Percentiles rank a stretch among this genome's conserved stretches.
These are phyloP conservation scores for Lemur catta DNA, from an alignment of 2,797 vertebrate species.

Conservation along the genomic window DNA sequence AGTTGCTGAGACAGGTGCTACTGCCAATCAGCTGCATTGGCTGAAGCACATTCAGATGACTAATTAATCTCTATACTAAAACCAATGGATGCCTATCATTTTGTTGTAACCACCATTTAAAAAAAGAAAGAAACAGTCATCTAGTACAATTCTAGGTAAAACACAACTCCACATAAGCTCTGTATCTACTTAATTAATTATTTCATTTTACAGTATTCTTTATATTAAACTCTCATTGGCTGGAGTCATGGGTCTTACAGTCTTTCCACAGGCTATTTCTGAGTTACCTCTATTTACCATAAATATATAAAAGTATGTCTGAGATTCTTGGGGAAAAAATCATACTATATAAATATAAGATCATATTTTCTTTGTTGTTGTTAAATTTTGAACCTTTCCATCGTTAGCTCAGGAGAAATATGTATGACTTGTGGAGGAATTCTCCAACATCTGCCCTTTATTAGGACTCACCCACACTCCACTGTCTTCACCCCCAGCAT, in stretches of 20 bases:
- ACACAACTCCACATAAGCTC: neutral
- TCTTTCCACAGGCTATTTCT: neutral
- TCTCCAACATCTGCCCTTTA: constrained; percentile 11
- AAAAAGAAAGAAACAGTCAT: constrained; percentile 67
- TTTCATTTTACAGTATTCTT: constrained; percentile 18
- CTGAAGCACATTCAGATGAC: constrained; percentile 84
- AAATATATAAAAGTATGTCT: constrained; percentile 10
- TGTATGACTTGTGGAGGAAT: neutral
- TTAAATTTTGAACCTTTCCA: neutral
- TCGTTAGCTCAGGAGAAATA: neutral
- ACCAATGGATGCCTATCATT: constrained; percentile 74
- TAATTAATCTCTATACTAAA: constrained; percentile 84
- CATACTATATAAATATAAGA: neutral
- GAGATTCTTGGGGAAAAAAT: neutral
- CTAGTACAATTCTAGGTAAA: constrained; percentile 44
- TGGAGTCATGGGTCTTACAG: neutral
- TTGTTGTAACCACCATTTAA: constrained; percentile 75
- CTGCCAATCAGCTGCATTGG: constrained; percentile 91
- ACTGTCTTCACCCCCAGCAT: neutral
- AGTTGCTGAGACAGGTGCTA: constrained; percentile 90
- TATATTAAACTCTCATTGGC: neutral
- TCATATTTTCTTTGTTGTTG: neutral
- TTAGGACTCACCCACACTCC: neutral
- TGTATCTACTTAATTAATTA: constrained; percentile 6
- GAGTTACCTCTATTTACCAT: constrained; percentile 20